phyloP scores from a whole-genome alignment of 2,797 vertebrate species.

The Kryptopterus vitreolus region DNA sequence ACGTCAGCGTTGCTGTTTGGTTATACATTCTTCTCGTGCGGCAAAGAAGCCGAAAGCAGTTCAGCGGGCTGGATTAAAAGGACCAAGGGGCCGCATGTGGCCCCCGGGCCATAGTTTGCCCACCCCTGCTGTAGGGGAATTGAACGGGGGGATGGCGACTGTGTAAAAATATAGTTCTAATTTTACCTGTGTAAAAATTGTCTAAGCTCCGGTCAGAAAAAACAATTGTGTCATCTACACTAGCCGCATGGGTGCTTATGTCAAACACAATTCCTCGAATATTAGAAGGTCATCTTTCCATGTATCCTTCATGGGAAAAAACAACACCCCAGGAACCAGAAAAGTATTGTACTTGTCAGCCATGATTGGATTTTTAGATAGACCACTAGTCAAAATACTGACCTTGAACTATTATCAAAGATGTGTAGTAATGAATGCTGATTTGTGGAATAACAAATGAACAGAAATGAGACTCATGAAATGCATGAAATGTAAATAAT shows the following conservation, averaged over 20 bases:
- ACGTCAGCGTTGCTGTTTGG: too few species aligned
- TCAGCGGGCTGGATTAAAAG: too few species aligned
- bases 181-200: too few species aligned
- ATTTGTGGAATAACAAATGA: neutral
- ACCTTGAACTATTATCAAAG: neutral
- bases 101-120: too few species aligned
- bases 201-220: neutral
- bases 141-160: neutral
- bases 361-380: neutral
- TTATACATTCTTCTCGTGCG: too few species aligned
- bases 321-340: neutral
- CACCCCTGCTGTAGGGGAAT: too few species aligned
- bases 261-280: neutral
- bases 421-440: neutral
- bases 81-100: too few species aligned
- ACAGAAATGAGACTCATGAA: neutral
- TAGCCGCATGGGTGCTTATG: slow-evolving; percentile 14
- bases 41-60: too few species aligned
- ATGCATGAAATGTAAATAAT: too few species aligned
- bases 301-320: neutral
- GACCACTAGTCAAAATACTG: neutral
- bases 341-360: neutral
- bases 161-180: slow-evolving; percentile 18
- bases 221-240: slow-evolving; percentile 23
- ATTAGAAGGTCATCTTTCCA: neutral